Conservation (phyloP, 2,113 vertebrate genomes). For the Pseudorectes ferrugineus region DNA sequence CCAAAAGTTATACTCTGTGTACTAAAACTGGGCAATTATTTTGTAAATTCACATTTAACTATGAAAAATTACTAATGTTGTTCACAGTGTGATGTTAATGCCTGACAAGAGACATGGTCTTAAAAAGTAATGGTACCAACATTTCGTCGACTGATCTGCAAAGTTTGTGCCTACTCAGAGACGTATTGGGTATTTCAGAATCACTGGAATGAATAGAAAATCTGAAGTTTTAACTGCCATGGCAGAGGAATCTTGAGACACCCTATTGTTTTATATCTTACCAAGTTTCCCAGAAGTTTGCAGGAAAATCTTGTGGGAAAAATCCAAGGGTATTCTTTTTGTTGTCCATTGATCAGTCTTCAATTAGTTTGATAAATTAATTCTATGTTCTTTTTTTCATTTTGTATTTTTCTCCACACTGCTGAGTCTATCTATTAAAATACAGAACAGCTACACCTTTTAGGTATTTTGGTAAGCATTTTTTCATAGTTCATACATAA, state of each 20-base stretch:
- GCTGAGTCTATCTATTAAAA: not conserved
- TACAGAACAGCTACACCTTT: not conserved
- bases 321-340: not conserved
- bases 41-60: not conserved
- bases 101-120: not conserved
- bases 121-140: not conserved
- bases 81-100: not conserved
- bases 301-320: not conserved
- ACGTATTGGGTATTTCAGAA: fast-evolving
- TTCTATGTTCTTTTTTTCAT: not conserved
- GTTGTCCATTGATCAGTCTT: not conserved
- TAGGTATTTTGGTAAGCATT: not conserved
- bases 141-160: not conserved
- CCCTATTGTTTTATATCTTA: not conserved
- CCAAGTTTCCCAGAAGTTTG: not conserved
- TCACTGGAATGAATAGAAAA: not conserved
- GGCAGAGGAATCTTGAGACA: not conserved
- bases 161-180: not conserved
- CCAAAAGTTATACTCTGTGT: not conserved
- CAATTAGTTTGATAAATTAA: not conserved
- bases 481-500: not conserved
- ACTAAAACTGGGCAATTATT: not conserved
- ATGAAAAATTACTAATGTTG: not conserved
- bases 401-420: not conserved
- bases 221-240: not conserved